Conservation (phyloP, 2,797 vertebrate genomes). For the Pyrocephalus nanus region DNA sequence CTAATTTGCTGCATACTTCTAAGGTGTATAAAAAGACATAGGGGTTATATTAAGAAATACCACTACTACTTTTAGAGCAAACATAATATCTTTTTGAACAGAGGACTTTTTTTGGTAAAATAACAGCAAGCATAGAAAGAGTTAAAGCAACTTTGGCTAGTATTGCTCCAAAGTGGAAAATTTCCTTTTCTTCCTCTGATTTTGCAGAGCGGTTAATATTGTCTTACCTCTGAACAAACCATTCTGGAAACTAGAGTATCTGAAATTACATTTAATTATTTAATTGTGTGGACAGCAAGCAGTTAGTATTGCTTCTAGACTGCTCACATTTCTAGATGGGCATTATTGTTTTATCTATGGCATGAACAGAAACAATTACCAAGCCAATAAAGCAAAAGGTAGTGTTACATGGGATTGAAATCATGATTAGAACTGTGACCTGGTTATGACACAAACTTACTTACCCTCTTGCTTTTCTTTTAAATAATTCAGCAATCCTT, state of each 20-base stretch:
- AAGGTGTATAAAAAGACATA: background rate
- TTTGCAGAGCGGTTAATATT: conserved; percentile 46
- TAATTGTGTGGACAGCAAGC: conserved; percentile 87
- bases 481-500: conserved; percentile 82
- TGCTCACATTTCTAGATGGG: conserved; percentile 87
- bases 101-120: background rate
- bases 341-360: conserved; percentile 81
- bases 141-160: background rate
- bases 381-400: conserved; percentile 77
- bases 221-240: conserved; percentile 64
- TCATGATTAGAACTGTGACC: conserved; percentile 77
- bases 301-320: conserved; percentile 86
- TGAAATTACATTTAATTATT: conserved; percentile 97
- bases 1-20: background rate
- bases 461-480: conserved; percentile 68
- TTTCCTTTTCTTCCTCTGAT: background rate
- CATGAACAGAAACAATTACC: conserved; percentile 87
- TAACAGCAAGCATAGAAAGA: background rate
- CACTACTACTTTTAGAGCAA: background rate
- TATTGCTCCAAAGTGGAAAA: background rate
- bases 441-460: conserved; percentile 86
- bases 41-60: background rate
- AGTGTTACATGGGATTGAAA: conserved; percentile 80
- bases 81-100: background rate
- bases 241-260: conserved; percentile 83